phyloP scores from a whole-genome alignment of 1,140 invertebrate genomes.

The Rhynchophorus ferrugineus region DNA sequence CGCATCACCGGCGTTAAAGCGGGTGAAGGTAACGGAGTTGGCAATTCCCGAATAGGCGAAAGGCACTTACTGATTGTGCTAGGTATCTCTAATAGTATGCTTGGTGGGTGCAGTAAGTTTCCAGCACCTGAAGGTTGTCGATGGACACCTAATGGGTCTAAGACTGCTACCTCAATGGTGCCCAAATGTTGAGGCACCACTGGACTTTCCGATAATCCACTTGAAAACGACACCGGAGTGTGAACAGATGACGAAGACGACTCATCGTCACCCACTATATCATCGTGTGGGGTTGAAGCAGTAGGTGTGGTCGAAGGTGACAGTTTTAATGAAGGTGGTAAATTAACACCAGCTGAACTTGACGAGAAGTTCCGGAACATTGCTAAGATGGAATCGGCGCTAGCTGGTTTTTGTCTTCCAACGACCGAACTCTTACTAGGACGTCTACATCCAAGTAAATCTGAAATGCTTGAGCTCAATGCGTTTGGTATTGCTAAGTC shows the following conservation, averaged over 20 bases:
- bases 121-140: slow-evolving; percentile 44
- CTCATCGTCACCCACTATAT: slow-evolving; percentile 55
- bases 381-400: slow-evolving; percentile 65
- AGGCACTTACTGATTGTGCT: slow-evolving; percentile 61
- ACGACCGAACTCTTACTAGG: slow-evolving; percentile 19
- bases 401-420: slow-evolving; percentile 51
- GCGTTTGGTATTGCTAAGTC: slow-evolving; percentile 46
- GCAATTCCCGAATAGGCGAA: slow-evolving; percentile 64
- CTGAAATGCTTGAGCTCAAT: slow-evolving; percentile 38
- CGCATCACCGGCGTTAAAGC: slow-evolving; percentile 58
- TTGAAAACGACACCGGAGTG: slow-evolving; percentile 48
- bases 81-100: slow-evolving; percentile 64
- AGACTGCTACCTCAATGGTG: slow-evolving; percentile 56
- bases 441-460: slow-evolving; percentile 31
- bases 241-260: slow-evolving; percentile 52
- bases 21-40: slow-evolving; percentile 61
- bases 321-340: slow-evolving; percentile 48
- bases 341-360: slow-evolving; percentile 45
- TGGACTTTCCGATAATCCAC: slow-evolving; percentile 50
- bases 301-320: slow-evolving; percentile 57
- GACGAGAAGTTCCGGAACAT: slow-evolving; percentile 63
- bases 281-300: slow-evolving; percentile 60
- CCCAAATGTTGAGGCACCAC: slow-evolving; percentile 35
- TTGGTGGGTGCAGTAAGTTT: slow-evolving; percentile 56
- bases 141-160: slow-evolving; percentile 57